Conservation (phyloP, 37 sponge, comb jelly and placozoan genomes). For the Haliclona indistincta region DNA sequence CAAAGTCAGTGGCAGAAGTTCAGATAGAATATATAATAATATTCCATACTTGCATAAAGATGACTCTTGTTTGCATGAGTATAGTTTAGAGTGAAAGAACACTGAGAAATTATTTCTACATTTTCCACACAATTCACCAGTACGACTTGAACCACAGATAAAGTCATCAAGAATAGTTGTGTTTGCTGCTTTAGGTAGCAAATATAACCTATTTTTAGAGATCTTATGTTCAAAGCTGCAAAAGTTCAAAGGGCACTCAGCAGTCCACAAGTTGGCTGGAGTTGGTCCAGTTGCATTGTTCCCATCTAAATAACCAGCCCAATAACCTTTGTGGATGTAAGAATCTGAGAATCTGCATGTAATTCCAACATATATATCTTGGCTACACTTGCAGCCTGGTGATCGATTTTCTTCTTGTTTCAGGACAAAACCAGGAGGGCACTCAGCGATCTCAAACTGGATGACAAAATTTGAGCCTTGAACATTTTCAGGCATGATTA, state of each 20-base stretch:
- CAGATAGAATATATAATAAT: slow-evolving; percentile 39
- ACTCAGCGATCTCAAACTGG: background rate
- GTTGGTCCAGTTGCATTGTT: no score
- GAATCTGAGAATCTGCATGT: background rate
- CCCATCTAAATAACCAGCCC: background rate
- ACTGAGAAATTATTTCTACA: slow-evolving; percentile 15
- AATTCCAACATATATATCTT: slow-evolving; percentile 1
- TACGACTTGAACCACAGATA: slow-evolving; percentile 23
- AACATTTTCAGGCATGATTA: background rate
- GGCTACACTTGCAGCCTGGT: slow-evolving; percentile 1
- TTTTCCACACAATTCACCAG: slow-evolving; percentile 37
- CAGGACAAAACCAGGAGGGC: slow-evolving; percentile 17
- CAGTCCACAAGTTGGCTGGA: slow-evolving; percentile 9
- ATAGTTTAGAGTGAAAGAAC: slow-evolving; percentile 40
- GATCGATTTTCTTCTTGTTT: background rate
- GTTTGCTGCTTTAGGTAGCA: background rate
- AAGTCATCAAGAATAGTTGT: background rate
- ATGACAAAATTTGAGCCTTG: background rate
- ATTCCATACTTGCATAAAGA: slow-evolving; percentile 15
- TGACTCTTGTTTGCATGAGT: background rate
- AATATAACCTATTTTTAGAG: background rate
- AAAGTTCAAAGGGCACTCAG: slow-evolving; percentile 22
- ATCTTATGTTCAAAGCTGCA: background rate
- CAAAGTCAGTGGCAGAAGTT: slow-evolving; percentile 43
- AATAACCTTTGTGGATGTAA: background rate